Base-by-base conservation (phyloP, 2,888 invertebrate genomes). In the Fragum fragum region DNA sequence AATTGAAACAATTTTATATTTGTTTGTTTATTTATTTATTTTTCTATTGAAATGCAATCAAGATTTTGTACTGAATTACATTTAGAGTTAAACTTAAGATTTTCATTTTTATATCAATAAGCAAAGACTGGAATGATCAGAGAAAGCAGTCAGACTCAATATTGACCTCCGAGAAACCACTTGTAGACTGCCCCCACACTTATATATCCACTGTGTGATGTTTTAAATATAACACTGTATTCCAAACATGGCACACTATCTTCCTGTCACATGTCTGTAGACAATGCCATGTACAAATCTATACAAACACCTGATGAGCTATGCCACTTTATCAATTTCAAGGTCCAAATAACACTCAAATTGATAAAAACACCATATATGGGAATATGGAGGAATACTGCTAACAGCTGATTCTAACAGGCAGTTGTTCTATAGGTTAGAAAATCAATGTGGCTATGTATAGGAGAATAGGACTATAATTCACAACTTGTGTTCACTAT, bases 321-420 rank as follows among this genome's bases (percentile, higher is more conserved):
- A n/a, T n/a, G 16, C 14, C 47, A 47, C 47, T 47, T 47, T 5
- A 47, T 47, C 47, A 47, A 14, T 47, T n/a, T 18, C 47, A n/a
- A 47, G 47, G 47, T 47, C 47, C 47, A 47, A 47, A 47, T n/a
- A 9, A 16, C n/a, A 1, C n/a, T 47, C 28, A 42, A 66, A 66
- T 66, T 66, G 42, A 26, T 21, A 66, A 66, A 39, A 36, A 66
- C 42, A 3, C 66, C 66, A 66, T 66, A 66, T 66, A 66, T 66
- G 66, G 66, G 23, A 14, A 21, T 42, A 66, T 39, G 66, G 42
- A 42, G 66, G 16, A 63, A 36, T 63, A 63, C 9, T 21, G 39
- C 21, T 66, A 66, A 66, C 66, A 66, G 66, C 66, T 66, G 66
- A 66, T 42, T 66, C 66, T 21, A 42, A 66, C 66, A 66, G 66